A percentile compares a stretch with the other conserved stretches of the same genome.
These are phyloP conservation scores for Oostethus manadensis DNA, from an alignment of 2,113 vertebrate genomes.

Conservation along the genomic window DNA sequence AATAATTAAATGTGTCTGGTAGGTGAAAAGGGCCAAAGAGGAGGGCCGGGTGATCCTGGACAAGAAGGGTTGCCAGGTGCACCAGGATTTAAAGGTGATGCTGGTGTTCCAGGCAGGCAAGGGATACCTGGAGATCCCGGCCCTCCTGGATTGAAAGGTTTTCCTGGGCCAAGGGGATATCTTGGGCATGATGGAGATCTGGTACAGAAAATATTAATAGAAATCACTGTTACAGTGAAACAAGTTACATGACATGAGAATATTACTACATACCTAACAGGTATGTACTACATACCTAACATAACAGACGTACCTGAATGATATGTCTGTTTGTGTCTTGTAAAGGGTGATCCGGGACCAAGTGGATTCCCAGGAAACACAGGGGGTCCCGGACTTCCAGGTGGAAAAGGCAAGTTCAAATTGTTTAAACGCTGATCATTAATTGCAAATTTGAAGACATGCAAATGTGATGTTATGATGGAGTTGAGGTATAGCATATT, in stretches of 20 bases:
- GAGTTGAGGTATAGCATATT: not conserved
- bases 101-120: slow-evolving; percentile 31
- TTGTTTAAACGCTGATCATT: not conserved
- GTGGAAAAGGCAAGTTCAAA: slow-evolving; percentile 48
- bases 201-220: slow-evolving; percentile 26
- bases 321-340: slow-evolving; percentile 1
- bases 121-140: slow-evolving; percentile 39
- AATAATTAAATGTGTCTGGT: slow-evolving; percentile 1
- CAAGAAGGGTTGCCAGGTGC: slow-evolving; percentile 31
- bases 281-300: no score
- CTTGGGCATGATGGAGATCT: slow-evolving; percentile 32
- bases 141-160: slow-evolving; percentile 41
- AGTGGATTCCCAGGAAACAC: slow-evolving; percentile 21
- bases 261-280: no score
- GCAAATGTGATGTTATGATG: not conserved
- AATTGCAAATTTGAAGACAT: not conserved
- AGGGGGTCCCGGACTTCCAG: slow-evolving; percentile 36
- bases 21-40: slow-evolving; percentile 41
- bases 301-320: not conserved
- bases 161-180: slow-evolving; percentile 42
- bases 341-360: slow-evolving; percentile 47
- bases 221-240: not conserved
- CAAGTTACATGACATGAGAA: not conserved
- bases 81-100: slow-evolving; percentile 32
- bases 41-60: slow-evolving; percentile 40